These are phyloP conservation scores for Leptopterna dolabrata DNA, from an alignment of 2,888 invertebrate genomes.

Conservation along the genomic window DNA sequence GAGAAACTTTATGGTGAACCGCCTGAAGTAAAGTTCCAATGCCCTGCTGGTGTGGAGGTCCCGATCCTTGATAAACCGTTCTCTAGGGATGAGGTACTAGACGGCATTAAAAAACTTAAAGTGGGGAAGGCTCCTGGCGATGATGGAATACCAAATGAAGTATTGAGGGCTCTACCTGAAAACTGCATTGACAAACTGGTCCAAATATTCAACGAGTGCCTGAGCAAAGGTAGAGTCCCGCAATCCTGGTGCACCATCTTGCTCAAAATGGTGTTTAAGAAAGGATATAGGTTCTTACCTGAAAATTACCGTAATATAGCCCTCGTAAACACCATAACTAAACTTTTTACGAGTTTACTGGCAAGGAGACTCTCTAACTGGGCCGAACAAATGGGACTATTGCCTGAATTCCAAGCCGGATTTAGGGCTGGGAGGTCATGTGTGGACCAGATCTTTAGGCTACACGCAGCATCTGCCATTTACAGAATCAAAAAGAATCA, in stretches of 20 bases:
- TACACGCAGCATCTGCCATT: constrained; percentile 42
- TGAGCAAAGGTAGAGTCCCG: neutral
- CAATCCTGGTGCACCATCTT: neutral
- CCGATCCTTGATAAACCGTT: neutral
- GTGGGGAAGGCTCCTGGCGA: neutral
- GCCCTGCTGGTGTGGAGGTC: neutral
- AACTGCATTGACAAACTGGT: neutral
- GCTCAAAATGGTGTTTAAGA: neutral
- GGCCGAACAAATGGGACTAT: neutral
- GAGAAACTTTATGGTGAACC: too few species aligned
- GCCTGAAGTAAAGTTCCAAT: too few species aligned
- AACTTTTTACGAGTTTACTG: neutral
- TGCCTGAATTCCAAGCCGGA: neutral
- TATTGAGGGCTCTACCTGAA: neutral
- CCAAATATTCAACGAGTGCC: neutral
- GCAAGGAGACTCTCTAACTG: neutral
- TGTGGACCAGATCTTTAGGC: constrained; percentile 61
- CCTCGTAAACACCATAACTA: neutral
- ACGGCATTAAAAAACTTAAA: neutral
- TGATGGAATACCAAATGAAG: neutral
- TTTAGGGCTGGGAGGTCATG: neutral
- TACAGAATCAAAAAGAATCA: neutral
- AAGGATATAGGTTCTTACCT: neutral
- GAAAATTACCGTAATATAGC: neutral
- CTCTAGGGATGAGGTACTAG: neutral